Base-by-base conservation (phyloP, 2,113 vertebrate species). In the Heptranchias perlo region DNA sequence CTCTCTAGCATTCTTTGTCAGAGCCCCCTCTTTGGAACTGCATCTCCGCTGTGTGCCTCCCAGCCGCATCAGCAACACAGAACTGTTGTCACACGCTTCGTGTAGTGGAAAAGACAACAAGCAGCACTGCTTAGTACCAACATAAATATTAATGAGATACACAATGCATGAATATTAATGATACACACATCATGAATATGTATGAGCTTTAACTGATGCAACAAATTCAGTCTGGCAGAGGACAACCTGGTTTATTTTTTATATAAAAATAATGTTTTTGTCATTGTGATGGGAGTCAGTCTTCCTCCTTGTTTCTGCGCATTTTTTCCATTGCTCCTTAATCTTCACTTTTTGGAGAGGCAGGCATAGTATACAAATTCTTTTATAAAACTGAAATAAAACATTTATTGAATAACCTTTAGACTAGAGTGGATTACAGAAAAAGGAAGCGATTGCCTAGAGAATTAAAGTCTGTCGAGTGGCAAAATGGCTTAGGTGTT, bases 101-200 rank as follows among this genome's bases (percentile, higher is more conserved):
- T 62, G 58, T 93, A 93, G 89, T 93, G 89, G 89, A 93, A 93
- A 93, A 62, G 89, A 61, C 89, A 93, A 93, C 58, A 93, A 62
- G 89, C 89, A 93, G 89, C 35, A 93, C 89, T 93, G 89, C 89
- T 93, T 93, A 93, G 89, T 8, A 93, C 58, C 58, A 62, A 39
- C 35, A 93, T 93, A 93, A 93, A 93, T 93, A 93, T 93, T 93
- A 93, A 93, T 93, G 89, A 93, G 89, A 93, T 93, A 44, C 89
- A 93, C 89, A 93, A 93, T n/a, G 18, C 18, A 93, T 93, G 89
- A 93, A 93, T 93, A 93, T 93, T 93, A 62, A 93, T 16, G 58
- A 93, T 14, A 23, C 78, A 39, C 39, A 58, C 58, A 58, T 58
- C 54, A 93, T 93, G 89, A 62, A 93, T 93, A 93, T 93, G 58